Evolutionary conservation across 2,113 vertebrate species (phyloP).

Genomic region (Etheostoma cragini): DNA sequence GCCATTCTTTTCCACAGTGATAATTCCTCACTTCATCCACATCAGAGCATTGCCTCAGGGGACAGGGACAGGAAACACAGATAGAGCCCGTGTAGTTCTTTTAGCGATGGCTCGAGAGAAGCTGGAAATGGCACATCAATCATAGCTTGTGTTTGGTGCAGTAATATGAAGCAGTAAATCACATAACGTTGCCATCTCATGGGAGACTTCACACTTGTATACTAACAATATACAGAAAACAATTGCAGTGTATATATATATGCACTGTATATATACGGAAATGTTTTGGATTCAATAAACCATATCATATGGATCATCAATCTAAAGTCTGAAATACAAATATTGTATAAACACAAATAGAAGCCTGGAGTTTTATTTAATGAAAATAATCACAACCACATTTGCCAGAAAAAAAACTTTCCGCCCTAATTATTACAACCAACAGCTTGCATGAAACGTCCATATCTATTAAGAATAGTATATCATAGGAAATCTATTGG

Average conservation of each 20-base stretch:
- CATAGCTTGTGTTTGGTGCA: constrained; percentile 23
- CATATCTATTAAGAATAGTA: background rate
- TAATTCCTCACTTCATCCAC: constrained; percentile 69
- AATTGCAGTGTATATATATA: background rate
- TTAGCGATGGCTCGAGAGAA: constrained; percentile 39
- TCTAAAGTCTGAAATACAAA: background rate
- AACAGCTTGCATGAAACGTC: background rate
- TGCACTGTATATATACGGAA: too few relatives aligned
- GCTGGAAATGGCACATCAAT: constrained; percentile 55
- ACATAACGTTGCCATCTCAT: constrained; percentile 27
- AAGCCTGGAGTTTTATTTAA: background rate
- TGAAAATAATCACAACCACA: background rate
- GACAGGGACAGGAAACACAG: constrained; percentile 53
- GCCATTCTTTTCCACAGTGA: constrained; percentile 50
- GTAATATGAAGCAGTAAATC: constrained; percentile 44
- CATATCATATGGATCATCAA: background rate
- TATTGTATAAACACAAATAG: background rate
- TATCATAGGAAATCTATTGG: background rate
- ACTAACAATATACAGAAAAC: background rate
- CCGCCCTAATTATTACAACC: background rate
- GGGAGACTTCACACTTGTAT: background rate
- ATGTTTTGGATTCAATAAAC: background rate
- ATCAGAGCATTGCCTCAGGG: constrained; percentile 69
- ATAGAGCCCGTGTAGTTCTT: constrained; percentile 56
- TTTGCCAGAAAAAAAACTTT: background rate